These are phyloP conservation scores for Clinocottus analis DNA, from an alignment of 2,113 vertebrate genomes.

Conservation along the genomic window DNA sequence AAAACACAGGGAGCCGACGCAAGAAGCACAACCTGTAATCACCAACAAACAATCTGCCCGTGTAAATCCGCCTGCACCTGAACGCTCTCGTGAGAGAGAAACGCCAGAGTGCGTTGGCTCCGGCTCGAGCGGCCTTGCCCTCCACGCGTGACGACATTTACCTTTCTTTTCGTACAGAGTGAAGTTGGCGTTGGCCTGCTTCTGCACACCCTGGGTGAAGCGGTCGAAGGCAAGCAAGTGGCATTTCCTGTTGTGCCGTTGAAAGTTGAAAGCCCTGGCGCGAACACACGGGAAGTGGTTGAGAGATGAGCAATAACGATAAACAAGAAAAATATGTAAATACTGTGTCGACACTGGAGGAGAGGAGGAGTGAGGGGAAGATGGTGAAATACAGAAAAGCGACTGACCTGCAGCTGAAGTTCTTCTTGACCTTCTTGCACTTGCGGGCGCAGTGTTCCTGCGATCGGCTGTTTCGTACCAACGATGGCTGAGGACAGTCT, in stretches of 20 bases:
- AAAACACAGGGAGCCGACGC: neutral
- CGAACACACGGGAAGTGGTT: slow-evolving; percentile 52
- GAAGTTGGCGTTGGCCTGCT: slow-evolving; percentile 87
- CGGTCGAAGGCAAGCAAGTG: slow-evolving; percentile 95
- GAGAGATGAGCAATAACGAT: slow-evolving; percentile 53
- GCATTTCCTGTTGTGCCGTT: slow-evolving; percentile 85
- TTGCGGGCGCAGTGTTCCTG: slow-evolving; percentile 80
- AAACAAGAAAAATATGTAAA: slow-evolving; percentile 68
- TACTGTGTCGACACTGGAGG: slow-evolving; percentile 17
- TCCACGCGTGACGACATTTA: slow-evolving; percentile 70
- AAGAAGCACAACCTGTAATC: slow-evolving; percentile 22
- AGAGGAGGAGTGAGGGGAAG: neutral
- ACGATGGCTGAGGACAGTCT: slow-evolving; percentile 62
- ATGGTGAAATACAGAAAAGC: slow-evolving; percentile 1
- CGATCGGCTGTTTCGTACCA: slow-evolving; percentile 63
- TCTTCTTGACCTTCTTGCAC: slow-evolving; percentile 78
- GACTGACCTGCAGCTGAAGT: slow-evolving; percentile 79
- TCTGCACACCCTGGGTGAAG: slow-evolving; percentile 89
- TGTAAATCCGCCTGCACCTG: slow-evolving; percentile 21
- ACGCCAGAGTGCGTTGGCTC: neutral
- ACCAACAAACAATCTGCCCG: neutral
- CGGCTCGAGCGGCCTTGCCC: neutral
- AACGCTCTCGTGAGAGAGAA: slow-evolving; percentile 44
- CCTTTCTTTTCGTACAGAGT: slow-evolving; percentile 98
- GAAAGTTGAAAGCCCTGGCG: slow-evolving; percentile 83